Evolutionary conservation across 1,140 invertebrate genomes (phyloP).

Genomic region (Pseudomyrmex pallidus): DNA sequence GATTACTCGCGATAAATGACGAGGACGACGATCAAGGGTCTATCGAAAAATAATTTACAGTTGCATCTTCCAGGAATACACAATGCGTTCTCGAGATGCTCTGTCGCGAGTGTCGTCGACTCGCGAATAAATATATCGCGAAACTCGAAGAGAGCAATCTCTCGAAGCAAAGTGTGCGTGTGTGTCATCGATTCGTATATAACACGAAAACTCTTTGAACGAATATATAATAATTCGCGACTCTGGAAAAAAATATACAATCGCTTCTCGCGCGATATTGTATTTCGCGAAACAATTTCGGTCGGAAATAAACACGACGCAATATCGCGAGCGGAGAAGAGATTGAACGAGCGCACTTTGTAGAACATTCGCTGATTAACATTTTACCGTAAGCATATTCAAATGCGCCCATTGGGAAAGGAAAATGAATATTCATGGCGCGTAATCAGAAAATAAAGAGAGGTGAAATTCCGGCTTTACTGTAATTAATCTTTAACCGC

Average conservation of each 20-base stretch:
- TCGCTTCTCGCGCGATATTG: no score
- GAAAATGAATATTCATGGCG: slow-evolving; percentile 48
- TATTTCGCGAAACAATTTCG: no score
- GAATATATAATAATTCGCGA: no score
- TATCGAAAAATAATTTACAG: slow-evolving; percentile 37
- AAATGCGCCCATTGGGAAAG: slow-evolving; percentile 26
- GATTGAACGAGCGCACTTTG: slow-evolving; percentile 33
- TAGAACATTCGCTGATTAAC: slow-evolving; percentile 47
- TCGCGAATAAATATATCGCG: no score
- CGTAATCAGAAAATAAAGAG: slow-evolving; percentile 54
- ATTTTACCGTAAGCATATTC: slow-evolving; percentile 45
- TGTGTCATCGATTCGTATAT: no score
- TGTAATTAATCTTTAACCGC: slow-evolving; percentile 51
- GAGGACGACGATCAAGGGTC: slow-evolving; percentile 10
- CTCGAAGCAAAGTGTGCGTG: no score
- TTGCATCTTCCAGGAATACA: neutral
- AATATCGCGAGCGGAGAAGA: neutral
- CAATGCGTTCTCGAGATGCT: no score
- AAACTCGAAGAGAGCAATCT: no score
- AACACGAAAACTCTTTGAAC: no score
- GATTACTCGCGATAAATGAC: slow-evolving; percentile 43
- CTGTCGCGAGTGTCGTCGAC: no score
- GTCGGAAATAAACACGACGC: no score
- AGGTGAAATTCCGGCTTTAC: slow-evolving; percentile 1
- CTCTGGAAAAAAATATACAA: no score